Percentiles rank a stretch among this genome's conserved stretches.
These are phyloP conservation scores for Ophion slaviceki DNA, from an alignment of 2,888 invertebrate species.

Conservation along the genomic window DNA sequence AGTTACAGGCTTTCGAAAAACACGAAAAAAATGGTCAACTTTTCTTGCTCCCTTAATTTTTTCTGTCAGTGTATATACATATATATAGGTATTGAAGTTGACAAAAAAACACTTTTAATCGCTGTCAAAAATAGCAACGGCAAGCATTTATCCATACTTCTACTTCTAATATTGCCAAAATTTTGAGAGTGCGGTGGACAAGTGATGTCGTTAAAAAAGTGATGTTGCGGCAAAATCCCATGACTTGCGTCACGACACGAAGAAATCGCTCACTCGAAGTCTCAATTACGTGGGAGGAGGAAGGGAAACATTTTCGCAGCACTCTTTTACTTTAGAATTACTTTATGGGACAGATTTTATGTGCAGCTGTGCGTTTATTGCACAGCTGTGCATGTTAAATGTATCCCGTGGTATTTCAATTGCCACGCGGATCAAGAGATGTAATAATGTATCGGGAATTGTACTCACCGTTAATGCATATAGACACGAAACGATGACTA, in stretches of 20 bases:
- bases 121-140: no score
- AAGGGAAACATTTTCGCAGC: background rate
- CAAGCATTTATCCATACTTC: no score
- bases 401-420: background rate
- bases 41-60: no score
- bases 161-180: background rate
- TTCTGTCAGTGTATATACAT: background rate
- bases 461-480: constrained; percentile 74
- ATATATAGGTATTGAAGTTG: background rate
- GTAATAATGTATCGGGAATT: background rate
- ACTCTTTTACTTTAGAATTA: no score
- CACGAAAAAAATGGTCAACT: no score
- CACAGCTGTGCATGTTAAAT: background rate
- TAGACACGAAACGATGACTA: constrained; percentile 77
- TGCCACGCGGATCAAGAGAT: background rate
- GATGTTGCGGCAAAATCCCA: background rate
- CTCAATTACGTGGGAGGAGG: background rate
- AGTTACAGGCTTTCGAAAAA: no score
- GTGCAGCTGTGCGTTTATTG: background rate
- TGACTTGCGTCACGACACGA: background rate
- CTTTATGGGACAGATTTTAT: background rate
- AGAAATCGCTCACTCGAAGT: background rate
- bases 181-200: background rate
- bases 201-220: background rate
- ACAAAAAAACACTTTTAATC: no score